Evolutionary conservation across 2,797 vertebrate species (phyloP), one percentile per base, ranked within the genome.

Genomic region (Delichon dasypus): DNA sequence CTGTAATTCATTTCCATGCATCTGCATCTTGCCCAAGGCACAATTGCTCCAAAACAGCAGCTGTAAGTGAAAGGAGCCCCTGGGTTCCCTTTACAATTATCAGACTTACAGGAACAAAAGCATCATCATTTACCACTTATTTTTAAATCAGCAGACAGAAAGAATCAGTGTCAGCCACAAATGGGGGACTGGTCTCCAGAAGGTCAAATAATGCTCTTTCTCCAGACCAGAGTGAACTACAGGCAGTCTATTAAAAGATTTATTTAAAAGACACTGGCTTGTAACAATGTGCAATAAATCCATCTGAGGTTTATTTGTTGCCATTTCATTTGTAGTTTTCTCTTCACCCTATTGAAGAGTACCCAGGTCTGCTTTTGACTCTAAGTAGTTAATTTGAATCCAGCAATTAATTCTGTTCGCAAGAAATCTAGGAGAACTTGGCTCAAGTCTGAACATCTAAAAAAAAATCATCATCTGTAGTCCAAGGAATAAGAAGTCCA

Each of bases 371-470:
- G 54, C 51, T 83, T 44, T 44, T 76, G 48, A 75, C 70, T 88
- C n/a, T 16, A 89, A 67, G 53, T 66, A 91, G 27, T 22, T 91
- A 34, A 68, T 34, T 14, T 67, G 73, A 88, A 21, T 75, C 65
- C 50, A 65, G 42, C 38, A 80, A 89, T 89, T 86, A 84, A 62
- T 94, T 88, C 73, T 75, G 53, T 65, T 86, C 62, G 76, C 48
- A 88, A 86, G 55, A 91, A 91, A 90, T 86, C 36, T 42, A 88
- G 57, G 32, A 84, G 84, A 57, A 88, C 70, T 73, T 84, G 76
- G 73, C 66, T 79, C 62, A 84, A 89, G 48, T 36, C 62, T 80
- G 48, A 80, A 51, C 51, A 50, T 34, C 62, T 74, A 74, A 85
- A 91, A 91, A 84, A 82, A 72, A 54, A 75, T 53, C 18, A 68